These are phyloP conservation scores for Strix aluco DNA, from an alignment of 2,113 vertebrate species.

Conservation along the genomic window DNA sequence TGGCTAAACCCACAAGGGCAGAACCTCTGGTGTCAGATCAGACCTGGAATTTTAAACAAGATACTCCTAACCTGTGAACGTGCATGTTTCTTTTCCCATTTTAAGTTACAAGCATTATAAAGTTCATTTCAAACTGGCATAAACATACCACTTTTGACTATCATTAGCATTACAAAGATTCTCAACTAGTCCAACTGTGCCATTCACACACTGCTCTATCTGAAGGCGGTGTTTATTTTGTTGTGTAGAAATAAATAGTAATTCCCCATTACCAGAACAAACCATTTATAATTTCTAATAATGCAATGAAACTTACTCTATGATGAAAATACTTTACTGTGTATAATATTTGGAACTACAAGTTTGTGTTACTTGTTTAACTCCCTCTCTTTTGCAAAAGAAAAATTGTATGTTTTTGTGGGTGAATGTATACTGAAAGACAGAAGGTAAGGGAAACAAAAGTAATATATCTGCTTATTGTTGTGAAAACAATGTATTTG, in stretches of 20 bases:
- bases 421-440: conserved; percentile 70
- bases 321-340: conserved; percentile 67
- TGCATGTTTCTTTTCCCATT: not conserved
- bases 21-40: not conserved
- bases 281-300: conserved; percentile 40
- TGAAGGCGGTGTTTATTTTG: conserved; percentile 47
- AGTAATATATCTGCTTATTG: conserved; percentile 70
- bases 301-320: conserved; percentile 28
- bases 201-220: conserved; percentile 58
- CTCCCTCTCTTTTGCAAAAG: conserved; percentile 74
- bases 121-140: not conserved
- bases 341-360: conserved; percentile 64
- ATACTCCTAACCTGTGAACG: not conserved
- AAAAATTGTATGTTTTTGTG: conserved; percentile 73
- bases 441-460: conserved; percentile 64
- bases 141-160: not conserved
- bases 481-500: conserved; percentile 80
- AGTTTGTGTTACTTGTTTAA: conserved; percentile 74
- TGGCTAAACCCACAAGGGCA: not conserved
- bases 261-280: conserved; percentile 29
- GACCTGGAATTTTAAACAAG: not conserved
- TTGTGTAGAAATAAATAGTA: conserved; percentile 17
- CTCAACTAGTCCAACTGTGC: conserved; percentile 61
- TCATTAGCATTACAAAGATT: not conserved
- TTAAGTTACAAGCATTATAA: not conserved